phyloP scores from a whole-genome alignment of 92 coral and sea anemone genomes.

The Epizoanthus ramosus region DNA sequence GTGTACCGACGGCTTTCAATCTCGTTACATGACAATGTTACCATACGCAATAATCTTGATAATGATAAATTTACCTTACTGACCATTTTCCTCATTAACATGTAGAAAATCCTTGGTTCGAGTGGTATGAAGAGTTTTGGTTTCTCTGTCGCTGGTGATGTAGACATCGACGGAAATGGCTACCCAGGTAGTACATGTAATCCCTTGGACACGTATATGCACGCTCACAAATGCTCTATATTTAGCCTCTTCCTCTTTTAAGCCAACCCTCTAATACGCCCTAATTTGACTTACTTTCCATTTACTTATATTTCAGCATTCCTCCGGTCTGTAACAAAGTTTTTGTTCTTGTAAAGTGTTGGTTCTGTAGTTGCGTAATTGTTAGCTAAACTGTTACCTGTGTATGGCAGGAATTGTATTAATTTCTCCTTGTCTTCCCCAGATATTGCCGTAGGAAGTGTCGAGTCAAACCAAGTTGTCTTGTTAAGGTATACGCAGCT shows the following conservation, averaged over 20 bases:
- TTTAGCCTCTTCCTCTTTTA: too few species aligned
- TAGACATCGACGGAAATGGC: slow-evolving; percentile 54
- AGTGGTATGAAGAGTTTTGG: slow-evolving; percentile 49
- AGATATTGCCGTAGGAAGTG: slow-evolving; percentile 11
- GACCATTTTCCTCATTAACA: background rate
- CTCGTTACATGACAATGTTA: too few species aligned
- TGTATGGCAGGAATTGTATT: background rate
- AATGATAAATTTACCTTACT: background rate
- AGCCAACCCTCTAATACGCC: too few species aligned
- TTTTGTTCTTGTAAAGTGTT: too few species aligned
- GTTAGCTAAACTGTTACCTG: too few species aligned
- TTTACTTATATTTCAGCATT: too few species aligned
- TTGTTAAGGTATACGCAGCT: background rate
- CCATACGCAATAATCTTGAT: background rate
- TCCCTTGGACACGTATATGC: background rate
- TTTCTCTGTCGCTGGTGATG: slow-evolving; percentile 51
- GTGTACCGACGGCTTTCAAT: too few species aligned
- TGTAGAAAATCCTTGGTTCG: slow-evolving; percentile 43
- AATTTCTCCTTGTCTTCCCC: background rate
- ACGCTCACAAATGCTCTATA: too few species aligned
- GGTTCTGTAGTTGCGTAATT: too few species aligned
- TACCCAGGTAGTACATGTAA: slow-evolving; percentile 45
- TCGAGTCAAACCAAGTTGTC: slow-evolving; percentile 21
- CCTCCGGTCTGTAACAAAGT: too few species aligned
- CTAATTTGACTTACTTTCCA: too few species aligned